Evolutionary conservation across 1,140 invertebrate genomes (phyloP).

Genomic region (Drosophila sproati): DNA sequence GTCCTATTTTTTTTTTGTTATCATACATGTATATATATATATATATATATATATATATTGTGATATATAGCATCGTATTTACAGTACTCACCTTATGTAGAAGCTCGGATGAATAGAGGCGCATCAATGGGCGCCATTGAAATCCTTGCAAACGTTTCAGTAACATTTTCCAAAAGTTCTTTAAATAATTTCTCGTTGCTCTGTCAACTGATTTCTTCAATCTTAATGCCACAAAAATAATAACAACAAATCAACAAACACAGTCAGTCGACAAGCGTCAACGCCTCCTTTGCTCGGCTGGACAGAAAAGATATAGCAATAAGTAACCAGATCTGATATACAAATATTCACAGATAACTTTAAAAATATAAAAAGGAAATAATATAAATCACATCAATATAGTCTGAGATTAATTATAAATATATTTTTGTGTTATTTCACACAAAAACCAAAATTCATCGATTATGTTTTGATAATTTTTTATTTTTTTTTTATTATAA

Average conservation of each 20-base stretch:
- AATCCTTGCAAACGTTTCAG: constrained; percentile 49
- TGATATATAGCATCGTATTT: background rate
- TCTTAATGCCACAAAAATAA: constrained; percentile 26
- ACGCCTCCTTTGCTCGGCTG: constrained; percentile 9
- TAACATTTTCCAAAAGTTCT: constrained; percentile 42
- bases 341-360: too few species aligned
- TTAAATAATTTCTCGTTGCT: constrained; percentile 28
- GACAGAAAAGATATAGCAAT: background rate
- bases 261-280: background rate
- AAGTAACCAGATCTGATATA: background rate
- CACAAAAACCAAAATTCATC: constrained; percentile 49
- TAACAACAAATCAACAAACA: background rate
- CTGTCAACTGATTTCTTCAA: constrained; percentile 24
- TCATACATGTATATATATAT: background rate
- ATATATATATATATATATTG: background rate
- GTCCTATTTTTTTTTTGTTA: constrained; percentile 34
- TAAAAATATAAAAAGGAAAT: too few species aligned
- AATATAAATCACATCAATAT: too few species aligned
- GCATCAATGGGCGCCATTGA: constrained; percentile 42
- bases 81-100: constrained; percentile 51
- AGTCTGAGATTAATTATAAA: background rate
- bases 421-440: background rate
- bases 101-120: constrained; percentile 57
- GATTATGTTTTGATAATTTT: constrained; percentile 1
- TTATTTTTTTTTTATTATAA: constrained; percentile 43